Evolutionary conservation across 1,140 invertebrate genomes (phyloP).

Genomic region (Nomia melanderi): DNA sequence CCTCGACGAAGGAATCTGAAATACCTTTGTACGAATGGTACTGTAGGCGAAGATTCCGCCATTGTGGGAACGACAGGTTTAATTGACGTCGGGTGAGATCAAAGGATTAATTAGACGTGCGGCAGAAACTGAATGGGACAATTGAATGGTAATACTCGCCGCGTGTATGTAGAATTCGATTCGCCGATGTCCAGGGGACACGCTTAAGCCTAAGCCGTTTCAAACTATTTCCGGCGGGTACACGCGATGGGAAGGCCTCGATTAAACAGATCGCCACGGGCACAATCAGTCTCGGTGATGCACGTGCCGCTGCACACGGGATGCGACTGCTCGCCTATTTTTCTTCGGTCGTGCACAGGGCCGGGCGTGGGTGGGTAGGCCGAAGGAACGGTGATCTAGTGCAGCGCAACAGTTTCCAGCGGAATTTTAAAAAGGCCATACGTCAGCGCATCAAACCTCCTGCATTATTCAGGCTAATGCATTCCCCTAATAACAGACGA

Average conservation of each 20-base stretch:
- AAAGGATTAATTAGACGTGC: not conserved
- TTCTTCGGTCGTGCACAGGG: not conserved
- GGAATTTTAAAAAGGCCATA: slow-evolving; percentile 44
- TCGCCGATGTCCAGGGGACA: slow-evolving; percentile 17
- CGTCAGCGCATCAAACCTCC: slow-evolving; percentile 41
- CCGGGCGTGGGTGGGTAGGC: no score
- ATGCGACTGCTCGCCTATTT: slow-evolving; percentile 10
- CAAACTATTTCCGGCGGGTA: slow-evolving; percentile 65
- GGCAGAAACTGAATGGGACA: not conserved
- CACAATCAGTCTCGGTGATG: slow-evolving; percentile 43
- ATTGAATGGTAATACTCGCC: slow-evolving; percentile 47
- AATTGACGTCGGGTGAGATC: not conserved
- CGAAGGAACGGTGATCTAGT: slow-evolving; percentile 4
- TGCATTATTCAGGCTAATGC: slow-evolving; percentile 46
- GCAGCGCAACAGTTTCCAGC: slow-evolving; percentile 35
- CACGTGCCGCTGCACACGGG: slow-evolving; percentile 9
- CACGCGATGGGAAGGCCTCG: slow-evolving; percentile 60
- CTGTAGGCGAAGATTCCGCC: no score
- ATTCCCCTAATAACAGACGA: slow-evolving; percentile 35
- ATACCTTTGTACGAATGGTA: no score
- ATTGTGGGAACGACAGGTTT: not conserved
- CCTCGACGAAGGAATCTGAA: no score
- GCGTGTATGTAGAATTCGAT: slow-evolving; percentile 55
- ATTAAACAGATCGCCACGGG: slow-evolving; percentile 63
- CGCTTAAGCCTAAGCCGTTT: slow-evolving; percentile 62